Percentiles rank a stretch among this genome's conserved stretches.
Evolutionary conservation across 2,888 invertebrate species (phyloP).

Genomic region (Amiota communis): DNA sequence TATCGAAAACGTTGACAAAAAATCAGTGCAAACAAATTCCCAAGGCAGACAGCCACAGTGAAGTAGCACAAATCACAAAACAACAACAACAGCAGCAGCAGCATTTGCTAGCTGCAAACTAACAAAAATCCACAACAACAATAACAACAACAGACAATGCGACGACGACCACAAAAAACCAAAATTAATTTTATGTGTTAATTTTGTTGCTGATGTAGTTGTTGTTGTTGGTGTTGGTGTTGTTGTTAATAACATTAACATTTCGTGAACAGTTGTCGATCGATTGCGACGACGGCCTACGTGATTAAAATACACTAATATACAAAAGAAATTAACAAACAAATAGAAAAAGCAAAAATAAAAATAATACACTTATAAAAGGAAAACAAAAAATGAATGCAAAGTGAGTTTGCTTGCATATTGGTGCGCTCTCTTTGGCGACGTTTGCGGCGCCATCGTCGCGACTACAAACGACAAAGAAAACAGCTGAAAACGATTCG

Average conservation of each 20-base stretch:
- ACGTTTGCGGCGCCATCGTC: slow-evolving; percentile 30
- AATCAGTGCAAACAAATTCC: slow-evolving; percentile 19
- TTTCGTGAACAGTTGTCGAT: not conserved
- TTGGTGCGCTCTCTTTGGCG: slow-evolving; percentile 20
- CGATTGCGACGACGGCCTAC: slow-evolving; percentile 48
- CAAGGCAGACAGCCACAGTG: not conserved
- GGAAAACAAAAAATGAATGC: slow-evolving; percentile 42
- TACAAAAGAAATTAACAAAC: slow-evolving; percentile 2
- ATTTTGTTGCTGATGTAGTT: not conserved
- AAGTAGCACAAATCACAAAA: slow-evolving; percentile 14
- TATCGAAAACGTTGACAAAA: no score
- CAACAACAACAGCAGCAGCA: slow-evolving; percentile 38
- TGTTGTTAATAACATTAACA: slow-evolving; percentile 41
- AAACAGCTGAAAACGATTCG: slow-evolving; percentile 38
- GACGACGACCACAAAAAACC: slow-evolving; percentile 34
- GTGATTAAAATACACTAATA: slow-evolving; percentile 56
- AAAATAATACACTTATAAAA: not conserved
- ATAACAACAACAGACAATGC: not conserved
- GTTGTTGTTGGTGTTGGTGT: slow-evolving; percentile 46
- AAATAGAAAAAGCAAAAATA: no score
- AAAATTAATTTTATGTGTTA: slow-evolving; percentile 6
- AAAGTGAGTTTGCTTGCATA: slow-evolving; percentile 34
- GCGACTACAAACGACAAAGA: slow-evolving; percentile 12
- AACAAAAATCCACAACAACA: not conserved
- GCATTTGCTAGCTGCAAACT: slow-evolving; percentile 17